Evolutionary conservation across 2,888 invertebrate genomes (phyloP), one percentile per base, ranked within the genome.

Genomic region (Nymphalis c-album): DNA sequence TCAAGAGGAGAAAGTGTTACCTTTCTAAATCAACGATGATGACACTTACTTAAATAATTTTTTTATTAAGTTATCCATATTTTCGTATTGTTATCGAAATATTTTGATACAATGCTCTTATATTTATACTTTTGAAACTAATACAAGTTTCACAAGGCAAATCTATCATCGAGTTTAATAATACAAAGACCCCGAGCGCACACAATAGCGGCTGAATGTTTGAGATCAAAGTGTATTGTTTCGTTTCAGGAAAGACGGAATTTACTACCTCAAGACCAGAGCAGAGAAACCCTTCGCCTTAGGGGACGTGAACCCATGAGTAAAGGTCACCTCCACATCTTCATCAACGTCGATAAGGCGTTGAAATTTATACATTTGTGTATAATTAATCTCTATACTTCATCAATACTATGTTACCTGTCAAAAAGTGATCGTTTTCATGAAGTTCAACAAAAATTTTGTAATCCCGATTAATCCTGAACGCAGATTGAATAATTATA

Each of bases 221-320:
- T 67, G 67, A 68, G 61, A 68, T 69, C 64, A 82, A 80, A 77
- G 78, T 72, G 77, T 73, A 80, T 86, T 85, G 84, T 88, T 69
- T 85, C 68, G 76, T 90, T 90, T 73, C 89, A 93, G 93, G 81
- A 91, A 93, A 79, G 92, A 93, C 76, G 93, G 93, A 74, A 88
- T 92, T 79, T 93, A 92, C 86, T 93, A 93, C 84, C 88, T 93
- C 75, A 86, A 81, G 82, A 93, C 93, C 71, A 92, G 89, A 76
- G 86, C 88, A n/a, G 86, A 89, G 77, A 83, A 86, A 72, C 93
- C 93, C 67, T 93, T 84, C 85, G 93, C 93, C 63, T 78, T 90
- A 68, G 88, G 90, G 72, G 87, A 87, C 72, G 83, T 68, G 55
- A 55, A 79, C 72, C 76, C 80, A 72, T 81, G 78, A 82, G 48